These are phyloP conservation scores for Spondyliosoma cantharus DNA, from an alignment of 2,797 vertebrate species.

Conservation along the genomic window DNA sequence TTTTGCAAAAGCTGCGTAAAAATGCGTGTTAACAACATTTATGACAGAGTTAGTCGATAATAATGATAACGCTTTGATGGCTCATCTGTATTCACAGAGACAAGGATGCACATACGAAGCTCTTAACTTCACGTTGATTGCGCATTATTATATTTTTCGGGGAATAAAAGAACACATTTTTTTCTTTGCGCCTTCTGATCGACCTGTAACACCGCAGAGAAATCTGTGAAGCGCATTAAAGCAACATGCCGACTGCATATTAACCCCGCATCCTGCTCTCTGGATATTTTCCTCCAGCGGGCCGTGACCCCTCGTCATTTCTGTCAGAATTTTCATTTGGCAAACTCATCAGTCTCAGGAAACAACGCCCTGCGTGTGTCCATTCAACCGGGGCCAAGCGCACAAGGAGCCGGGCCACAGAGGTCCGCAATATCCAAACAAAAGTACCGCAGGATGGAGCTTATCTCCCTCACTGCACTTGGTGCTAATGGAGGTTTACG, in stretches of 20 bases:
- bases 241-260: constrained; percentile 57
- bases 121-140: neutral
- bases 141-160: neutral
- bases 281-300: constrained; percentile 64
- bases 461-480: constrained; percentile 57
- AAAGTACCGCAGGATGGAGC: constrained; percentile 50
- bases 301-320: constrained; percentile 79
- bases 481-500: constrained; percentile 25
- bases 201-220: neutral
- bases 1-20: neutral
- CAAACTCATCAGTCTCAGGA: constrained; percentile 82
- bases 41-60: neutral
- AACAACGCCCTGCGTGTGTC: constrained; percentile 79
- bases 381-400: constrained; percentile 74
- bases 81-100: neutral
- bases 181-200: neutral
- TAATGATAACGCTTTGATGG: neutral
- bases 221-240: neutral
- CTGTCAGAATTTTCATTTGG: constrained; percentile 75
- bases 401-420: constrained; percentile 60
- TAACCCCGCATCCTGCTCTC: constrained; percentile 68
- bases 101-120: too few relatives aligned
- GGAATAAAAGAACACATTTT: too few relatives aligned
- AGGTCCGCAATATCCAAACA: constrained; percentile 75
- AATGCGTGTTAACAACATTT: neutral